These are phyloP conservation scores for Monopterus albus DNA, from an alignment of 2,113 vertebrate species.

Conservation along the genomic window DNA sequence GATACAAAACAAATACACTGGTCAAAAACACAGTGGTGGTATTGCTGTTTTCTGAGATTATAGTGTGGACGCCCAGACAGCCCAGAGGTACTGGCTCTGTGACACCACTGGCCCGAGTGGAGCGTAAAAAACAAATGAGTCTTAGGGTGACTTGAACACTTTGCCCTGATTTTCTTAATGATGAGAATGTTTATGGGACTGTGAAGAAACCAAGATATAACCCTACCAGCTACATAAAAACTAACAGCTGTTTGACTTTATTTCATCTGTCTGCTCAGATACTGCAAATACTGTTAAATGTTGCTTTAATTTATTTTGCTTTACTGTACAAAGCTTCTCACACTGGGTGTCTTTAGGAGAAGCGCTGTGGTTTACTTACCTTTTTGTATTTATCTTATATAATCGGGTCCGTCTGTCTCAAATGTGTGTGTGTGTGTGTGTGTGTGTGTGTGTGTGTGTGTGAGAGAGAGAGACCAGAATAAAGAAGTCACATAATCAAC, in stretches of 20 bases:
- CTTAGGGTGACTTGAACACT: slow-evolving; percentile 7
- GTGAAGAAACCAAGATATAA: not conserved
- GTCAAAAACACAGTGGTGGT: too few species aligned
- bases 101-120: not conserved
- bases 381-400: slow-evolving; percentile 22
- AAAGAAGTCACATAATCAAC: slow-evolving; percentile 48
- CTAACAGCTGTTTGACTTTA: not conserved
- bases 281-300: slow-evolving; percentile 5
- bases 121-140: slow-evolving; percentile 5
- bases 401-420: slow-evolving; percentile 16
- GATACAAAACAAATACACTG: too few species aligned
- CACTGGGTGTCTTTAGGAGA: slow-evolving; percentile 32
- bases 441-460: slow-evolving; percentile 4
- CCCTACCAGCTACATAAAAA: not conserved
- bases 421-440: not conserved
- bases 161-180: not conserved
- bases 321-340: slow-evolving; percentile 11
- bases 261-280: not conserved
- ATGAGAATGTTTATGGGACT: not conserved
- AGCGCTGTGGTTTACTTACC: not conserved
- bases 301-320: slow-evolving; percentile 10
- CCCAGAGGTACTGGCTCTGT: not conserved
- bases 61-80: slow-evolving; percentile 9
- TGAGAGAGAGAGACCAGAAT: slow-evolving; percentile 21
- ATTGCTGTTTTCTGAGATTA: too few species aligned